These are phyloP conservation scores for Graptemys geographica DNA, from an alignment of 2,797 vertebrate genomes.

Conservation along the genomic window DNA sequence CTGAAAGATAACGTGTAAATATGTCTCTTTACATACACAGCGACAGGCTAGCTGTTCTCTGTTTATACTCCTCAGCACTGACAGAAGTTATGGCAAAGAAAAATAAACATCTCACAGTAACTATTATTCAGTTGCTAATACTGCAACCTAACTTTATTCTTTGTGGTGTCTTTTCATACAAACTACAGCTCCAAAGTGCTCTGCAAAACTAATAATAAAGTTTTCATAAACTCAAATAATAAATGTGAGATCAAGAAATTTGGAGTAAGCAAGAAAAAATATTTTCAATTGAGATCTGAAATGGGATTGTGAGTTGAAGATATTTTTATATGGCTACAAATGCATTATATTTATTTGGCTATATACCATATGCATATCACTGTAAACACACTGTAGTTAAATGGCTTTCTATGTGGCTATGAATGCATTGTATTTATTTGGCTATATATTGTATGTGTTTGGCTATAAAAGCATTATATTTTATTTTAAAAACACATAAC, in stretches of 20 bases:
- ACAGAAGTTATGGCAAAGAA: neutral
- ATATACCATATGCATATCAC: slow-evolving; percentile 31
- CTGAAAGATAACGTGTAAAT: neutral
- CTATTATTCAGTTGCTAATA: neutral
- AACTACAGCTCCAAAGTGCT: neutral
- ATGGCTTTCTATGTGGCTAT: slow-evolving; percentile 41
- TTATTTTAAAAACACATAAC: neutral
- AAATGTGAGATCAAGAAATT: neutral
- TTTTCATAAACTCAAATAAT: neutral
- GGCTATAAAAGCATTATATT: neutral
- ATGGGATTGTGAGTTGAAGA: slow-evolving; percentile 45
- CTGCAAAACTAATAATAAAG: neutral
- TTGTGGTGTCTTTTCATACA: neutral
- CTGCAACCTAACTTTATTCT: neutral
- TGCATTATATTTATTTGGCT: neutral
- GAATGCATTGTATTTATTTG: slow-evolving; percentile 15
- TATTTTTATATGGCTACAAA: slow-evolving; percentile 37
- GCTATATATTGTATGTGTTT: neutral
- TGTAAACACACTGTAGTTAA: slow-evolving; percentile 37
- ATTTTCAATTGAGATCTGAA: slow-evolving; percentile 58
- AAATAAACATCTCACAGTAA: neutral
- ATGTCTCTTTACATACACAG: neutral
- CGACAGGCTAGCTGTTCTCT: neutral
- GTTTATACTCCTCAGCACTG: neutral
- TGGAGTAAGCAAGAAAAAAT: slow-evolving; percentile 15